A percentile compares a stretch with the other conserved stretches of the same genome.
Evolutionary conservation across 2,888 invertebrate species (phyloP).

Genomic region (Margaritifera margaritifera): DNA sequence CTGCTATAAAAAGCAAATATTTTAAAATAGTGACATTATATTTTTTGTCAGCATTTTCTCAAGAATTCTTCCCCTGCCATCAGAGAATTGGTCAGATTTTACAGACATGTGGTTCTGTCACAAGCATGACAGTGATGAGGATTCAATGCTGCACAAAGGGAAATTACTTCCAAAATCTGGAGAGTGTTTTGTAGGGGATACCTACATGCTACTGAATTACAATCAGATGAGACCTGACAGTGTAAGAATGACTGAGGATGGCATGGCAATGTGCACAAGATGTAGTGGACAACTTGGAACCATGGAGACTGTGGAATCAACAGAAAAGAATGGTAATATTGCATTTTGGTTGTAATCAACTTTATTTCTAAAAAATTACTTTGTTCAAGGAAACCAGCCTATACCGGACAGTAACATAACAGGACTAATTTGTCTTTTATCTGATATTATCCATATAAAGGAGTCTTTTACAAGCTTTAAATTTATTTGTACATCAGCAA

Average conservation of each 20-base stretch:
- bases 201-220: slow-evolving; percentile 49
- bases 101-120: slow-evolving; percentile 68
- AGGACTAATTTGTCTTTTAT: no score
- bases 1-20: no score
- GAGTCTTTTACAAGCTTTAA: no score
- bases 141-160: neutral
- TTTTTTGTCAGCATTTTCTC: slow-evolving; percentile 48
- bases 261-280: slow-evolving; percentile 42
- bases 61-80: slow-evolving; percentile 60
- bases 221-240: slow-evolving; percentile 30
- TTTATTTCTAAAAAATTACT: no score
- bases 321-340: slow-evolving; percentile 9
- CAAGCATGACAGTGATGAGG: slow-evolving; percentile 34
- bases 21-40: neutral
- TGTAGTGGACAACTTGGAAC: slow-evolving; percentile 54
- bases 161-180: slow-evolving; percentile 38
- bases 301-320: slow-evolving; percentile 1
- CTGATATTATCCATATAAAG: no score
- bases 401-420: no score
- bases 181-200: slow-evolving; percentile 61
- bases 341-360: no score
- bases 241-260: slow-evolving; percentile 30
- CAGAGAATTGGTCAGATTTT: slow-evolving; percentile 63
- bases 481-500: no score
- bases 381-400: no score